Base-by-base conservation (phyloP, 2,797 vertebrate species). In the Macrochelys suwanniensis region DNA sequence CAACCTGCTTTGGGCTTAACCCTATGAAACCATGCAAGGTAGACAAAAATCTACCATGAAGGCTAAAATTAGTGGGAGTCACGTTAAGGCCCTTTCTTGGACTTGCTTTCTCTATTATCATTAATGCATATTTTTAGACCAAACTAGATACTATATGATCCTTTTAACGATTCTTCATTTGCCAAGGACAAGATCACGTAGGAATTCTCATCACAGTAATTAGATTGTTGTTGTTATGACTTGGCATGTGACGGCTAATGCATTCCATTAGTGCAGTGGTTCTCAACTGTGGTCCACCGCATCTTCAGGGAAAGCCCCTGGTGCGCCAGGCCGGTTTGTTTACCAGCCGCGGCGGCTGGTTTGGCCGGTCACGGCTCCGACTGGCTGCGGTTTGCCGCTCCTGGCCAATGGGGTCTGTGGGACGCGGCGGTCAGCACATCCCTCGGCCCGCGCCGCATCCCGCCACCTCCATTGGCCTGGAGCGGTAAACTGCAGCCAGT, bases 121-220 rank as follows among this genome's bases (percentile, higher is more conserved):
- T 95, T 49, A 31, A 77, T 31, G 7, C 13, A 28, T 49, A 77
- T 31, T 49, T 31, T 77, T 77, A 49, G 74, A 49, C 7, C 26
- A 79, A 93, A 87, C 42, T 79, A 81, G 47, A 88, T 84, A n/a
- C 68, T 88, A 74, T 76, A 86, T 76, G 61, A 89, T 90, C n/a
- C 33, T 94, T 88, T 59, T 94, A 80, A 90, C 42, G 16, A 71
- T n/a, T 59, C 89, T 91, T 79, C 85, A 94, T 94, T 95, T 94
- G 71, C 85, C 54, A 87, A 88, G 53, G 82, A 95, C 33, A 26
- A 78, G 83, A 88, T 89, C 91, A 93, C 87, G 90, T 33, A 92
- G 91, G 91, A 95, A 91, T 83, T 95, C 54, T 95, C 89, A 96
- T 94, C 93, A 94, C 95, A 94, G 78, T 85, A 97, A 96, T 97